phyloP scores from a whole-genome alignment of 2,888 invertebrate genomes.

The Caenorhabditis doughertyi region DNA sequence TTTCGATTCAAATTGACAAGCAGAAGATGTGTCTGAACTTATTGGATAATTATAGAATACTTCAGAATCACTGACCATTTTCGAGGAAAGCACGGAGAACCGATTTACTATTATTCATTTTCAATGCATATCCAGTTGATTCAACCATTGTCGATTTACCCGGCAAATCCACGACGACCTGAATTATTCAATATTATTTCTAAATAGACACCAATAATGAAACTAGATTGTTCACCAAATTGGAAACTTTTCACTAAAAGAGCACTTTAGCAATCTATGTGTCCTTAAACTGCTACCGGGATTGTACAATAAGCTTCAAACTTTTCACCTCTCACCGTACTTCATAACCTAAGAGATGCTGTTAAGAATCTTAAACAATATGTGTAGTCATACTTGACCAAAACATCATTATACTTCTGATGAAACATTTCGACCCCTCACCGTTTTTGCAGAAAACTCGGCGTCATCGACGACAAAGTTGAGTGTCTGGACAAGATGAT shows the following conservation, averaged over 20 bases:
- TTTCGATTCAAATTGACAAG: slow-evolving; percentile 33
- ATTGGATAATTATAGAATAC: not conserved
- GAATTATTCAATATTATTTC: no score
- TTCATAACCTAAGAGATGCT: no score
- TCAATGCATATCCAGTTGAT: slow-evolving; percentile 61
- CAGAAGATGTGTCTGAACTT: slow-evolving; percentile 46
- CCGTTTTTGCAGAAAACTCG: slow-evolving; percentile 58
- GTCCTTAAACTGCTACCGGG: no score
- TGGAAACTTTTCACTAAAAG: no score
- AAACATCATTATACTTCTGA: no score
- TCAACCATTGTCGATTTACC: slow-evolving; percentile 57
- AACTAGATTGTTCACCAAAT: no score
- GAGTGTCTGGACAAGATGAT: slow-evolving; percentile 45
- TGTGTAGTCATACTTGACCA: no score
- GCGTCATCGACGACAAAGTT: slow-evolving; percentile 46
- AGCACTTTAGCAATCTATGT: no score
- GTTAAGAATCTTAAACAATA: no score
- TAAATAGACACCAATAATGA: no score
- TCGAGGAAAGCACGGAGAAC: slow-evolving; percentile 51
- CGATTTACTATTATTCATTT: slow-evolving; percentile 53
- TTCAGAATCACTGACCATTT: slow-evolving; percentile 36
- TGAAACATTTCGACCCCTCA: slow-evolving; percentile 14
- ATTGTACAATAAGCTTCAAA: no score
- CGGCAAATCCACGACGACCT: slow-evolving; percentile 59
- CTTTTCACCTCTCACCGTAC: no score